Percentiles rank a stretch among this genome's conserved stretches.
These are phyloP conservation scores for Zosterops pallidus DNA, from an alignment of 2,113 vertebrate species.

Conservation along the genomic window DNA sequence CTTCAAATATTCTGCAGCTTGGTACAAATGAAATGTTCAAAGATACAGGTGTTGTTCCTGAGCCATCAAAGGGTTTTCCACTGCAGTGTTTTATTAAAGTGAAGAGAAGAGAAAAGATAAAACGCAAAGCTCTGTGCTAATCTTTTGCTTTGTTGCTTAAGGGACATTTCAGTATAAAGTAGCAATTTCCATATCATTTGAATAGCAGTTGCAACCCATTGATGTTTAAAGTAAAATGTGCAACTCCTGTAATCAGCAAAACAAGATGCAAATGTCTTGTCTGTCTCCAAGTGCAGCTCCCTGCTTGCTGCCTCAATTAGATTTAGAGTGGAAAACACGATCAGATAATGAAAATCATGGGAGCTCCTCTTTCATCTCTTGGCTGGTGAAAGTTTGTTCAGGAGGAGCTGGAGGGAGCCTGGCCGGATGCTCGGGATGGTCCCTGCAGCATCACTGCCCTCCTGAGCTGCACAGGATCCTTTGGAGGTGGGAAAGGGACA, in stretches of 20 bases:
- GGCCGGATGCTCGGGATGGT: fast-evolving
- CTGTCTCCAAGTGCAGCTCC: not conserved
- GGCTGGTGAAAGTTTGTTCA: not conserved
- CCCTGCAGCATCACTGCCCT: not conserved
- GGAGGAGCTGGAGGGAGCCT: not conserved
- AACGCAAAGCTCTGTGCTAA: conserved; percentile 23
- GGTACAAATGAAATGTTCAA: not conserved
- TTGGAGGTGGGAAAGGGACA: not conserved
- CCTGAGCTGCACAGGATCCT: not conserved
- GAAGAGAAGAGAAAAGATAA: not conserved
- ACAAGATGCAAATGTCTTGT: conserved; percentile 27
- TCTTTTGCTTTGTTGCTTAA: conserved; percentile 55
- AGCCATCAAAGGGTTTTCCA: not conserved
- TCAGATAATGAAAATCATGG: not conserved
- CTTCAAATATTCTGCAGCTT: not conserved
- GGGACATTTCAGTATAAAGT: conserved; percentile 45
- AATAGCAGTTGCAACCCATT: conserved; percentile 57
- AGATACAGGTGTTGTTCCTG: conserved; percentile 15
- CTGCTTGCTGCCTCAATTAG: not conserved
- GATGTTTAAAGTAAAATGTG: conserved; percentile 42
- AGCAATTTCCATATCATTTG: conserved; percentile 69
- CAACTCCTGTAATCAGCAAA: conserved; percentile 40
- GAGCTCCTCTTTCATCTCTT: not conserved
- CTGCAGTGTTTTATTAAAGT: not conserved
- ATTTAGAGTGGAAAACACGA: not conserved